A percentile compares a stretch with the other conserved stretches of the same genome.
phyloP scores from a whole-genome alignment of 2,888 invertebrate genomes.

The Philhelius pedissequus region DNA sequence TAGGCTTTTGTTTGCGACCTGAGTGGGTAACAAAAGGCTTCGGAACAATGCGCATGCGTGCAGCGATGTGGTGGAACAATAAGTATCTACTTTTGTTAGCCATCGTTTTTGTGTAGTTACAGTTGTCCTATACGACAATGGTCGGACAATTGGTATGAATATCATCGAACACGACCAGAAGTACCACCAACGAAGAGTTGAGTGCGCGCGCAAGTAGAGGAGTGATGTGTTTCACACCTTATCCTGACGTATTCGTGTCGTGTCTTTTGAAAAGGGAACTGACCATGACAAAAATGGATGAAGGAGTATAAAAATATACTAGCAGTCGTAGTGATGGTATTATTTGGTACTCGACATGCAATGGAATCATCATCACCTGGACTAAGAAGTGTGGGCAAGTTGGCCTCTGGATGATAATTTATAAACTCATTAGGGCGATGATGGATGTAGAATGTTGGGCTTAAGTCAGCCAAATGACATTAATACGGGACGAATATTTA shows the following conservation, averaged over 20 bases:
- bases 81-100: conserved; percentile 27
- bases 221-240: conserved; percentile 55
- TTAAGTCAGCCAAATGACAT: conserved; percentile 2
- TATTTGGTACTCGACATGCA: not conserved
- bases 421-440: conserved; percentile 53
- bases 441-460: conserved; percentile 44
- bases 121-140: conserved; percentile 51
- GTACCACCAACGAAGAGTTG: conserved; percentile 56
- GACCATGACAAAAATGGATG: conserved; percentile 52
- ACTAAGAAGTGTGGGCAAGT: conserved; percentile 9
- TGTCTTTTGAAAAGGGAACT: conserved; percentile 4
- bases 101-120: conserved; percentile 23
- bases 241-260: conserved; percentile 15
- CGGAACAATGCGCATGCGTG: conserved; percentile 57
- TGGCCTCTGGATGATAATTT: conserved; percentile 13
- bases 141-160: conserved; percentile 56
- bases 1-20: conserved; percentile 60
- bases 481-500: not conserved
- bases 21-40: conserved; percentile 63
- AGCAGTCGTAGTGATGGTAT: too few species aligned
- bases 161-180: conserved; percentile 34
- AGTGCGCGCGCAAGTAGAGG: not conserved
- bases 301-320: not conserved
- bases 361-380: conserved; percentile 12
- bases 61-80: conserved; percentile 51